Conservation (phyloP, 1,140 invertebrate genomes). For the Anoplolepis gracilipes region DNA sequence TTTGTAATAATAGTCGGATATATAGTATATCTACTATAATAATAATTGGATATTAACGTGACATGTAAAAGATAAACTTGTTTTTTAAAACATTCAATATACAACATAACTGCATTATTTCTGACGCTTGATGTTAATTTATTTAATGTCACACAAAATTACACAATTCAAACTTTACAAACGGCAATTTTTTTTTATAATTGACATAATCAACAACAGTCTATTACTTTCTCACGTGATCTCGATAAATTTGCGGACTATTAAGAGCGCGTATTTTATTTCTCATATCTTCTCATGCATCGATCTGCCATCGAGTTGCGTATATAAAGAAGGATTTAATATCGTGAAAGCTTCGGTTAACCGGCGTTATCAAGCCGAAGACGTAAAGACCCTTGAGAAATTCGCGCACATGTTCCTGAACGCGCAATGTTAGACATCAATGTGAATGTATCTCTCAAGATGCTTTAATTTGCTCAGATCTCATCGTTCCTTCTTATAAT, state of each 20-base stretch:
- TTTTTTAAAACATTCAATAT: background rate
- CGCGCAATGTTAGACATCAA: constrained; percentile 24
- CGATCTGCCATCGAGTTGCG: background rate
- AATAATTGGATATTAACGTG: constrained; percentile 18
- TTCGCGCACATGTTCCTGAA: constrained; percentile 1
- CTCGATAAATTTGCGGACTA: background rate
- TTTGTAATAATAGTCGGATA: too few relatives aligned
- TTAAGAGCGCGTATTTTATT: background rate
- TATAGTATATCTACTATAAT: too few relatives aligned
- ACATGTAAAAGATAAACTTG: background rate
- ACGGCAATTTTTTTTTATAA: background rate
- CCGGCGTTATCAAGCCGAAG: background rate
- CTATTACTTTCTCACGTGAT: constrained; percentile 18
- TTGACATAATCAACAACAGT: constrained; percentile 15
- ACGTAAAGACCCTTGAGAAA: constrained; percentile 26
- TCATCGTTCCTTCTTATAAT: background rate
- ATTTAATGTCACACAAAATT: background rate
- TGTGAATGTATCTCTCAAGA: constrained; percentile 31
- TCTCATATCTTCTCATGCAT: background rate
- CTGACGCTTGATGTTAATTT: background rate
- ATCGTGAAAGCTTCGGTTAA: constrained; percentile 11
- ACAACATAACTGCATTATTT: background rate
- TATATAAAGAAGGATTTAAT: background rate
- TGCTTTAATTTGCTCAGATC: background rate
- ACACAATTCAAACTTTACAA: background rate